Evolutionary conservation across 2,113 vertebrate species (phyloP).

Genomic region (Poeciliopsis prolifica): DNA sequence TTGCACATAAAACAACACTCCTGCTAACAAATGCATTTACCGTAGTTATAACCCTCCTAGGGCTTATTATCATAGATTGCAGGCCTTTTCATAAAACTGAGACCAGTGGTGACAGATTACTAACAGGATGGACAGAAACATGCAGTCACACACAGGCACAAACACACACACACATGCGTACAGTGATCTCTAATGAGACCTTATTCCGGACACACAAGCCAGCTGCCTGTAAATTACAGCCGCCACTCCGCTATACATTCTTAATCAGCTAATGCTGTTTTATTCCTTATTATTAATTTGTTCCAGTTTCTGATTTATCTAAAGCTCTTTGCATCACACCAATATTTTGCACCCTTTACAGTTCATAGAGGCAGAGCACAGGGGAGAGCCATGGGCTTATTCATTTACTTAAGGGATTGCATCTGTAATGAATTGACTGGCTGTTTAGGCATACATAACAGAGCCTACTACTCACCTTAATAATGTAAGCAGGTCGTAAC

Average conservation of each 20-base stretch:
- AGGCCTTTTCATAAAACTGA: constrained; percentile 80
- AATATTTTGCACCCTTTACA: constrained; percentile 75
- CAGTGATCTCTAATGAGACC: constrained; percentile 71
- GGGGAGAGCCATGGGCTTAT: constrained; percentile 62
- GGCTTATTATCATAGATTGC: constrained; percentile 82
- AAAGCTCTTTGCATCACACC: constrained; percentile 65
- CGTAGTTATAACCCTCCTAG: constrained; percentile 80
- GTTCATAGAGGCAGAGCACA: constrained; percentile 56
- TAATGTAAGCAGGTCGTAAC: constrained; percentile 77
- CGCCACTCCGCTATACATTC: constrained; percentile 75
- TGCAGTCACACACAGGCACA: constrained; percentile 21
- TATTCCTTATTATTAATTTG: constrained; percentile 79
- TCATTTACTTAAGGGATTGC: constrained; percentile 81
- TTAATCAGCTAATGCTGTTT: constrained; percentile 81
- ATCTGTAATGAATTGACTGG: constrained; percentile 79
- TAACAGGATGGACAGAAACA: constrained; percentile 59
- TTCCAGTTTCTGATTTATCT: constrained; percentile 76
- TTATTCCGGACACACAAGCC: constrained; percentile 73
- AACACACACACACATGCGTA: constrained; percentile 1
- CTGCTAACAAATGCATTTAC: constrained; percentile 80
- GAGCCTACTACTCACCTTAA: constrained; percentile 77
- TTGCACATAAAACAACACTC: constrained; percentile 26
- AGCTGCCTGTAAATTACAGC: constrained; percentile 73
- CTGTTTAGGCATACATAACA: constrained; percentile 80
- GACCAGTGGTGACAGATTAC: constrained; percentile 78